These are phyloP conservation scores for Camponotus fellah DNA, from an alignment of 2,888 invertebrate species.

Conservation along the genomic window DNA sequence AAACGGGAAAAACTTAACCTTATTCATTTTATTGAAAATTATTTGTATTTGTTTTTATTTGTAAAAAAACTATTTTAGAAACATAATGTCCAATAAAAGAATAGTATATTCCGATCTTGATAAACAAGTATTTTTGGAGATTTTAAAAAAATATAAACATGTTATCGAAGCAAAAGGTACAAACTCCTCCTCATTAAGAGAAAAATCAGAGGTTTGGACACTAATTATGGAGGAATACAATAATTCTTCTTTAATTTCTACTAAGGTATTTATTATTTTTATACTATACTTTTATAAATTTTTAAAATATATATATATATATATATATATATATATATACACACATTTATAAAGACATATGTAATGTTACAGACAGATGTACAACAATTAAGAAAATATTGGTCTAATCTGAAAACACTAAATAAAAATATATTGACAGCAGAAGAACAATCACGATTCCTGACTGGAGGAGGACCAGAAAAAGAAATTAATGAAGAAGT, in stretches of 20 bases:
- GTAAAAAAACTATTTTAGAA: background rate
- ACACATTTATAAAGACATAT: background rate
- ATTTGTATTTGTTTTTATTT: background rate
- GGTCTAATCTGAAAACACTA: constrained; percentile 32
- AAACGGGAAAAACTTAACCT: background rate
- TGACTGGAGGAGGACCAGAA: background rate
- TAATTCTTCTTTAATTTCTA: constrained; percentile 2
- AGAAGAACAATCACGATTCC: constrained; percentile 18
- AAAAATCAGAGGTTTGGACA: background rate
- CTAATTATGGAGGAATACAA: background rate
- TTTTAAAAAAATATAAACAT: constrained; percentile 6
- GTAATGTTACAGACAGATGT: background rate
- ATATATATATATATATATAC: no score
- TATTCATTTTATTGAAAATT: background rate
- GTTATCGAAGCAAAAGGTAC: constrained; percentile 6
- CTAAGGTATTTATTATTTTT: constrained; percentile 19
- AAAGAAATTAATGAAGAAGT: background rate
- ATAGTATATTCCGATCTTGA: background rate
- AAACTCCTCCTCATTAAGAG: background rate
- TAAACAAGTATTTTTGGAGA: background rate
- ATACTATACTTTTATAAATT: constrained; percentile 11
- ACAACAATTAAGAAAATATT: constrained; percentile 2
- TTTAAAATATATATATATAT: no score
- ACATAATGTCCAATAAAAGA: background rate
- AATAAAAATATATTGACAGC: constrained; percentile 6